Conservation (phyloP, 2,888 invertebrate genomes). For the Limnephilus lunatus region DNA sequence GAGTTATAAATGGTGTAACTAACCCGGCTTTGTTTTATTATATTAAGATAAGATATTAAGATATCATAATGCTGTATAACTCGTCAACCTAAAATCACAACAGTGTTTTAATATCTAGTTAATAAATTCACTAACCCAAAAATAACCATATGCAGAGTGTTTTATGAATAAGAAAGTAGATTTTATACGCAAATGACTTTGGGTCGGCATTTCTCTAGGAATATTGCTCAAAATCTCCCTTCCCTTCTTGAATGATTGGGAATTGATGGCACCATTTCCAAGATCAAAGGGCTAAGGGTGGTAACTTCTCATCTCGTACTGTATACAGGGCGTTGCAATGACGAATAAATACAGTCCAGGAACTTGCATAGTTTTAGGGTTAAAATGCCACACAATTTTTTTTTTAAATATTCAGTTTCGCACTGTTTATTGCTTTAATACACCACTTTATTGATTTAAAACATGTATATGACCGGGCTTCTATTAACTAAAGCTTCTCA, state of each 20-base stretch:
- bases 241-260: conserved; percentile 42
- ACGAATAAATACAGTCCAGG: background rate
- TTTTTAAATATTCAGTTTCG: too few species aligned
- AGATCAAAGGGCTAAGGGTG: background rate
- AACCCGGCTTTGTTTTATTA: too few species aligned
- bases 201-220: background rate
- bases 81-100: background rate
- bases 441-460: too few species aligned
- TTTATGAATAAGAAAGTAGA: background rate
- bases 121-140: background rate
- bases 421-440: too few species aligned
- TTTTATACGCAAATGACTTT: background rate
- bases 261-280: conserved; percentile 31
- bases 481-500: too few species aligned
- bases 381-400: too few species aligned
- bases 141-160: background rate
- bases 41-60: too few species aligned
- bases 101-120: background rate
- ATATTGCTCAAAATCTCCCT: conserved; percentile 3
- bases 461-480: too few species aligned
- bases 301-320: background rate
- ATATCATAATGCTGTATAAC: too few species aligned
- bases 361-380: background rate
- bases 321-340: background rate
- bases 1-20: too few species aligned